Evolutionary conservation across 2,888 invertebrate genomes (phyloP), one percentile per base, ranked within the genome.

Genomic region (Heliconius erato): DNA sequence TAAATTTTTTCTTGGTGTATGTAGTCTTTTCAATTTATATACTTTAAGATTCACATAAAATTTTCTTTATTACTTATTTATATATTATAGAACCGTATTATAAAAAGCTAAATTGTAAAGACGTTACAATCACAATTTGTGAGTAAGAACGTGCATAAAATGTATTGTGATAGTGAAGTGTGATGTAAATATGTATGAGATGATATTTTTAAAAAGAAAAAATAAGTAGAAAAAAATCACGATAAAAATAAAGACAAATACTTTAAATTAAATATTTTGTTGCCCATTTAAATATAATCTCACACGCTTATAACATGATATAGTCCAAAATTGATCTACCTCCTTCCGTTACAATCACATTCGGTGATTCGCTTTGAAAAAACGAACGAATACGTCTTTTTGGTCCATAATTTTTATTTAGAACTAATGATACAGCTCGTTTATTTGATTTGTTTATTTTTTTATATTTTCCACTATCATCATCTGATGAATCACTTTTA

Each of bases 321-420:
- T 74, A 79, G 40, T 69, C 76, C 81, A 69, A 77, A 72, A 54
- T 82, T 79, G 80, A 90, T 88, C 91, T 96, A 96, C 96, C 96
- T 96, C 96, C 96, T 95, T 96, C 95, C 83, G 96, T 95, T 74
- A 96, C 94, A 86, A 96, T 93, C 82, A 96, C 95, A 86, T 95
- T 95, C 84, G 96, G 95, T 74, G 94, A 90, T 89, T 95, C 94
- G 54, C 92, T 94, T 89, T 95, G 96, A 87, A 96, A 96, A 83
- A 96, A 92, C 11, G 96, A 94, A 82, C 92, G 91, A 54, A 96
- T 88, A 87, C 93, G 91, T 88, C 91, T 93, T 85, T 93, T 96
- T 72, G 93, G 94, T 76, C 90, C 90, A 87, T 93, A 92, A 83
- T 92, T 92, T 86, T 93, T 95, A 88, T 92, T 94, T 84, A 93